Base-by-base conservation (phyloP, 1,140 invertebrate species). In the Bombus pyrosoma region DNA sequence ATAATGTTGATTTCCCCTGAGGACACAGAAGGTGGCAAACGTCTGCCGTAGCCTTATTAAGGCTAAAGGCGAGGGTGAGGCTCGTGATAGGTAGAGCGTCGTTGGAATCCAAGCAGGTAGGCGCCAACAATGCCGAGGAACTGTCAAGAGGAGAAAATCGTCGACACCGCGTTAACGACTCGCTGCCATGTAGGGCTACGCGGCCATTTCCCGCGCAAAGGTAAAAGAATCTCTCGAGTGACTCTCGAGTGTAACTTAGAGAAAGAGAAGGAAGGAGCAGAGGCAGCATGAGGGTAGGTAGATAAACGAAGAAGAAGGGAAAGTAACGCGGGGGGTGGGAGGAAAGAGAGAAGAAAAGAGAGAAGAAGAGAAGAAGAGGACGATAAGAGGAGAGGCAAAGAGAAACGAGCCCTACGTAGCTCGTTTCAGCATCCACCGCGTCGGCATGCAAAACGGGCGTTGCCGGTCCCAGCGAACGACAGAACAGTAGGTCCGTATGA, bases 121-220 rank as follows among this genome's bases (percentile, higher is more conserved):
- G 91, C 91, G 91, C 91, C 91, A 91, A 91, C 91, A 91, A 89
- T 89, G 81, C 82, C 81, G 83, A 87, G 89, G 68, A 87, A 88
- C 83, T 91, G 90, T 89, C 90, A 91, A 85, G 87, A 82, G 83
- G 62, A 90, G 91, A 85, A 91, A 91, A 91, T 80, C 86, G 89
- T 90, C 89, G 91, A 92, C 91, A 88, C 78, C 87, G 87, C 91
- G 91, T 91, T 92, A 92, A 92, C 91, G 89, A 89, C 89, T 91
- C 83, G 86, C 80, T 84, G 88, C 91, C 91, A 91, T 92, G 89
- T 92, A 91, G 86, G 89, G 89, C 73, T 37, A 43, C 86, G 76
- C 74, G 85, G 90, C 89, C 89, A 86, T 90, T 90, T 90, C 89
- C 87, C 89, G 87, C 85, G 85, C 78, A 83, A 89, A 86, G 89